Conservation (phyloP, 37 sponge, comb jelly and placozoan species). For the Diacarnus erythraeanus region DNA sequence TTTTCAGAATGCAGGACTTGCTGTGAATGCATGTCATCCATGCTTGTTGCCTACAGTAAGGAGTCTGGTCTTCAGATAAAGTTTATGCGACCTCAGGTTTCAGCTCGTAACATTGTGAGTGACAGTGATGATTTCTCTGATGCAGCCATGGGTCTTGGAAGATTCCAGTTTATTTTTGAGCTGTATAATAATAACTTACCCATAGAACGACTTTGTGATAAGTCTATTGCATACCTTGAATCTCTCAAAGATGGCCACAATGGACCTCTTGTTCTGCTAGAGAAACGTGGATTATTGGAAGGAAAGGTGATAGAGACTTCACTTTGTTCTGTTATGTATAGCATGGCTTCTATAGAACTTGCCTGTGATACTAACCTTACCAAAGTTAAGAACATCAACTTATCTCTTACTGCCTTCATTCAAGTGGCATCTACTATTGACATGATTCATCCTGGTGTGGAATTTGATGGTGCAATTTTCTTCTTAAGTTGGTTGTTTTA, state of each 20-base stretch:
- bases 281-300: slow-evolving; percentile 10
- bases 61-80: neutral
- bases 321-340: slow-evolving; percentile 49
- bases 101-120: neutral
- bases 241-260: neutral
- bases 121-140: neutral
- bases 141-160: slow-evolving; percentile 6
- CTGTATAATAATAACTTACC: slow-evolving; percentile 8
- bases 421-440: slow-evolving; percentile 46
- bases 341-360: slow-evolving; percentile 41
- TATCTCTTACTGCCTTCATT: slow-evolving; percentile 42
- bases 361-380: slow-evolving; percentile 17
- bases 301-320: slow-evolving; percentile 3
- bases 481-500: slow-evolving; percentile 28
- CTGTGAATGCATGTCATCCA: slow-evolving; percentile 37
- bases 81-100: slow-evolving; percentile 19
- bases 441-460: neutral
- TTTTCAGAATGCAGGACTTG: slow-evolving; percentile 26
- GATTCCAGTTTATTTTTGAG: slow-evolving; percentile 20
- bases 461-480: neutral
- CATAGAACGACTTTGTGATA: neutral
- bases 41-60: slow-evolving; percentile 20
- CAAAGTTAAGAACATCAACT: slow-evolving; percentile 17
- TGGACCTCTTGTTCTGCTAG: slow-evolving; percentile 18
- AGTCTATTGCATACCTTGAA: slow-evolving; percentile 26